Evolutionary conservation across 2,113 vertebrate genomes (phyloP).

Genomic region (Pygathrix nemaeus): DNA sequence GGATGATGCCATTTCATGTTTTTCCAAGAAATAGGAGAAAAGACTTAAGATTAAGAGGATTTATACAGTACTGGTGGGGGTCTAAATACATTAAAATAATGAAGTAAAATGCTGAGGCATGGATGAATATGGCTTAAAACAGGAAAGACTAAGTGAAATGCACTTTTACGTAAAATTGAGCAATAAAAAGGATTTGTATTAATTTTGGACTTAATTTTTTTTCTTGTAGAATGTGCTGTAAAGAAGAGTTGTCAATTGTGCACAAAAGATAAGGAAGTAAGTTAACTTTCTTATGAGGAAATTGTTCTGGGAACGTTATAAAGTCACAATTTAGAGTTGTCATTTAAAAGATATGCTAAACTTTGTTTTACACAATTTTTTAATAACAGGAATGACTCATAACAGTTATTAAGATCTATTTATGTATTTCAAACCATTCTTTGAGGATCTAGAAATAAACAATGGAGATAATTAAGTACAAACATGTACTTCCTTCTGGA

Average conservation of each 20-base stretch:
- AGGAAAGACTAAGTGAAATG: conserved; percentile 37
- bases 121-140: neutral
- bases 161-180: neutral
- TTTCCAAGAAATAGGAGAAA: neutral
- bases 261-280: conserved; percentile 53
- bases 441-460: conserved; percentile 35
- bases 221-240: conserved; percentile 54
- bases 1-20: neutral
- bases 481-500: conserved; percentile 9
- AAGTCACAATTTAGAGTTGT: neutral
- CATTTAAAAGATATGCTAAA: conserved; percentile 18
- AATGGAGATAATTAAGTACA: conserved; percentile 12
- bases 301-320: conserved; percentile 24
- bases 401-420: neutral
- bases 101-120: neutral
- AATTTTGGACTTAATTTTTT: conserved; percentile 53
- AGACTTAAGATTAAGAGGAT: neutral
- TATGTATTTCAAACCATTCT: conserved; percentile 12
- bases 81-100: conserved; percentile 27
- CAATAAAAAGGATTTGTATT: conserved; percentile 29
- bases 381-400: neutral
- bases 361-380: conserved; percentile 10
- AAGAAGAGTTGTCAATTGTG: conserved; percentile 26
- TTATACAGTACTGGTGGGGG: neutral
- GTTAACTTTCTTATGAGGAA: conserved; percentile 51